Base-by-base conservation (phyloP, 2,888 invertebrate species). In the Lasioglossum calceatum region DNA sequence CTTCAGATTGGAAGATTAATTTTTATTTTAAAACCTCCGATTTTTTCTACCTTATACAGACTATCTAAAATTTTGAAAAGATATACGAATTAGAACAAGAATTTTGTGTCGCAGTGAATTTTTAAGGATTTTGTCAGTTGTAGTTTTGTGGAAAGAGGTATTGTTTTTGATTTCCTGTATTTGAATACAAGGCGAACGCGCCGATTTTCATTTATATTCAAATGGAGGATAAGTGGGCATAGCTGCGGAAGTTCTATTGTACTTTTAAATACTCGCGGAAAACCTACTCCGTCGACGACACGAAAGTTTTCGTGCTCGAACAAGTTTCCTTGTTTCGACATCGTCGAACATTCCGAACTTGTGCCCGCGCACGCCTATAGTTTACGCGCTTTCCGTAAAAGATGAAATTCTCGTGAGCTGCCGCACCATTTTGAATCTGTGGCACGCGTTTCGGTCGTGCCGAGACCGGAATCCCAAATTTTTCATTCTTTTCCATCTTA, bases 241-340 rank as follows among this genome's bases (percentile, higher is more conserved):
- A 71, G 42, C n/a, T 42, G 16, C 32, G 27, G 1, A 77, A 84
- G 77, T 86, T 86, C 67, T 79, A 76, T 78, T 73, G 64, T 77
- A 73, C 54, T 67, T 76, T 74, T 84, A 81, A 77, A 84, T 73
- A 79, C 73, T 67, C 74, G 19, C 5, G 14, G 44, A 39, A 50
- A 47, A 47, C 54, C 72, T 42, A 64, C 36, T 54, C 54, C 77
- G 36, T 54, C 58, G 47, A 44, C 75, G 75, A 72, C 36, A 44
- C 54, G 58, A 79, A 86, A 85, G 76, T 81, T 80, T 72, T 27
- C 64, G 36, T 32, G 74, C 61, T 23, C 50, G 70, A 71, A 50
- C 61, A 78, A 86, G 81, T 72, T 75, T 78, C n/a, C 32, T 64
- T 39, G 5, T 77, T 74, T 76, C 75, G 58, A 78, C 75, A 47